These are phyloP conservation scores for Centropus bengalensis DNA, from an alignment of 2,113 vertebrate species.

Conservation along the genomic window DNA sequence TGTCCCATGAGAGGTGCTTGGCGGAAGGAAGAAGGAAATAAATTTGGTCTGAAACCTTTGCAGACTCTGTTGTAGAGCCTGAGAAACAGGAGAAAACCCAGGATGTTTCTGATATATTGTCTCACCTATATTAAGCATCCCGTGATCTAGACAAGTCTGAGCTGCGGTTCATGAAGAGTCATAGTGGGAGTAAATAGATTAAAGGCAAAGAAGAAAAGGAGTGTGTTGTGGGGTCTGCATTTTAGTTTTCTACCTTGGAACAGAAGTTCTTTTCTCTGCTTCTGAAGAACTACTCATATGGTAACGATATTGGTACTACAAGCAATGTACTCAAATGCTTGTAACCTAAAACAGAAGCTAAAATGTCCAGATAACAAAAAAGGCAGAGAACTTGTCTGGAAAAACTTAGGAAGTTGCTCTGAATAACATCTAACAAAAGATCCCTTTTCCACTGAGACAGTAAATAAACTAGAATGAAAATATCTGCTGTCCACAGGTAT, in stretches of 20 bases:
- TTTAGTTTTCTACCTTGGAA: background rate
- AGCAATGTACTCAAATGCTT: background rate
- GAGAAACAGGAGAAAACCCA: background rate
- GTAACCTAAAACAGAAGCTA: background rate
- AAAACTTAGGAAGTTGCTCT: background rate
- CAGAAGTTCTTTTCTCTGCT: background rate
- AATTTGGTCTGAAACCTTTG: background rate
- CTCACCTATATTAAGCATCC: background rate
- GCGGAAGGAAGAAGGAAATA: background rate
- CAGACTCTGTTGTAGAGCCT: background rate
- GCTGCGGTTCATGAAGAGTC: background rate
- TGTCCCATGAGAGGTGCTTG: background rate
- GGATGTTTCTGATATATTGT: background rate
- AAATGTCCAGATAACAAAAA: background rate
- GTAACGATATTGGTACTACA: background rate
- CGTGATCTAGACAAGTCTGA: background rate
- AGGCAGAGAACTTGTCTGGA: background rate
- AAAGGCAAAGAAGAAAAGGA: background rate
- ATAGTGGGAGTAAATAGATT: background rate
- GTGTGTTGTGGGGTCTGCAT: background rate
- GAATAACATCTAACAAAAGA: background rate
- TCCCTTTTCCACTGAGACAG: background rate
- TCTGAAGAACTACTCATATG: background rate
- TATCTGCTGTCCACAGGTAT: conserved; percentile 9
- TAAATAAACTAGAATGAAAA: conserved; percentile 9